Evolutionary conservation across 2,113 vertebrate species (phyloP), one percentile per base, ranked within the genome.

Genomic region (Indicator indicator): DNA sequence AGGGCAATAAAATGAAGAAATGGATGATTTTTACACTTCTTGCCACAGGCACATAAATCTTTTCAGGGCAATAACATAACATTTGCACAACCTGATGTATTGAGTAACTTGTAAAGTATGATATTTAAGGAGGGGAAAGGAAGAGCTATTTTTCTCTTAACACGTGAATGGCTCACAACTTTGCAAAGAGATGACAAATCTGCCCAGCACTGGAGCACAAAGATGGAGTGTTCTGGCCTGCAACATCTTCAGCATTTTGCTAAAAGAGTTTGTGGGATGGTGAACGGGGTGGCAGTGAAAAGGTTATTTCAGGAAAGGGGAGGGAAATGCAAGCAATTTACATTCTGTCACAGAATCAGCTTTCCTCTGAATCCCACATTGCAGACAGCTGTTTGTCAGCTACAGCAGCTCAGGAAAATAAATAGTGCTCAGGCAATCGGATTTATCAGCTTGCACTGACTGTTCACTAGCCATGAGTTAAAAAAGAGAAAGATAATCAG

Each of bases 1-100:
- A 65, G 93, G 93, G 52, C 81, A 94, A 95, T 63, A 90, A 96
- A 94, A 86, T 72, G 26, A 67, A 95, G 42, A 89, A 91, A 88
- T 91, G 50, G 28, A 9, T 90, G 80, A 67, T 90, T 94, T 95
- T 95, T 90, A 83, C 56, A 28, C 26, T 91, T 80, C 24, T 88
- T 92, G 46, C 74, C 72, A 81, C 33, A 81, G 83, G 89, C 60
- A 36, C 58, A 82, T 94, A 94, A 84, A 94, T 93, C 85, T 93
- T 93, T 32, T 70, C 67, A 46, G 19, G 54, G 59, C 58, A 38
- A 46, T 56, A 85, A 42, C 2, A 7, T 36, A 67, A 3, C n/a
- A 56, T 91, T 91, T 80, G 69, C 77, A 89, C 36, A 80, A 63
- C 28, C 21, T 94, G 72, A 83, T 86, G 18, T 40, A 46, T 64